Percentiles rank a stretch among this genome's conserved stretches.
These are phyloP conservation scores for Marisa cornuarietis DNA, from an alignment of 1,140 invertebrate species.

Conservation along the genomic window DNA sequence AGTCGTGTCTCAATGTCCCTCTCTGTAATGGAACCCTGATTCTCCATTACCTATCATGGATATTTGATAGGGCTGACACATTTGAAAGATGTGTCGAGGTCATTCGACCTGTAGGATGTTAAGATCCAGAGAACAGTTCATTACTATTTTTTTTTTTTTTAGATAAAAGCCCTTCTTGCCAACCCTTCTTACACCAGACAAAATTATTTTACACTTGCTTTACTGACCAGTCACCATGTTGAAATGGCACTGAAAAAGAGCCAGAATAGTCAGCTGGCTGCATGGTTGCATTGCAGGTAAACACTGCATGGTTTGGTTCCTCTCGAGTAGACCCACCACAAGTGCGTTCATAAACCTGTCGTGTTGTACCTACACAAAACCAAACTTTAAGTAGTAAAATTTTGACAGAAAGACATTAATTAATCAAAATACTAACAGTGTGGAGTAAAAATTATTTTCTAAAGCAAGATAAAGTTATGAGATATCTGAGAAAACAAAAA, in stretches of 20 bases:
- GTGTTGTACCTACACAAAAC: neutral
- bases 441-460: neutral
- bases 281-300: neutral
- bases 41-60: too few species aligned
- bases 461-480: neutral
- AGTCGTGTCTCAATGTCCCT: too few species aligned
- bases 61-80: too few species aligned
- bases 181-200: neutral
- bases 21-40: too few species aligned
- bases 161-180: too few species aligned
- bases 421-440: too few species aligned
- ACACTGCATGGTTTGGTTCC: neutral
- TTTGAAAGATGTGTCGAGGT: too few species aligned
- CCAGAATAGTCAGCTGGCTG: neutral
- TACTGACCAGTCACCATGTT: slow-evolving; percentile 10
- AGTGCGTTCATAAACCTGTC: neutral
- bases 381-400: neutral
- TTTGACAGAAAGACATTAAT: too few species aligned
- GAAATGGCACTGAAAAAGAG: neutral
- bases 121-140: too few species aligned
- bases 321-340: neutral
- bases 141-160: too few species aligned
- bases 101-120: too few species aligned
- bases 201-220: neutral
- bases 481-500: too few species aligned